phyloP scores from a whole-genome alignment of 2,888 invertebrate species.

The Orgyia antiqua region DNA sequence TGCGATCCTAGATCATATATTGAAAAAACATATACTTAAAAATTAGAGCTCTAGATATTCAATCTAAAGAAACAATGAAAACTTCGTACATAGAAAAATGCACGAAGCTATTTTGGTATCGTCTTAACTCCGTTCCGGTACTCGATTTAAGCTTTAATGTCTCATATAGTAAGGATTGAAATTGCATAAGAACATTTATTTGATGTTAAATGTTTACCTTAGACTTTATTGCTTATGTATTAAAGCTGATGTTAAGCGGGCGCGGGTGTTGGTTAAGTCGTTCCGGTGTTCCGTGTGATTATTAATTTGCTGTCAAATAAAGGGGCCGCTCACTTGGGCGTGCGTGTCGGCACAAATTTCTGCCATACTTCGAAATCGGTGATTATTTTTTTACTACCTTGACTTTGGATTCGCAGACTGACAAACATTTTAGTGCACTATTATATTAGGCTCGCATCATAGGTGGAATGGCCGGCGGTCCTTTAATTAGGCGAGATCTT shows the following conservation, averaged over 20 bases:
- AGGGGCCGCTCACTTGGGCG: constrained; percentile 77
- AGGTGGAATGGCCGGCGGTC: constrained; percentile 41
- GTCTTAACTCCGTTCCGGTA: constrained; percentile 67
- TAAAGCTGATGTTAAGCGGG: constrained; percentile 62
- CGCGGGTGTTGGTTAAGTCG: constrained; percentile 50
- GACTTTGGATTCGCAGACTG: constrained; percentile 69
- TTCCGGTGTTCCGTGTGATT: constrained; percentile 59
- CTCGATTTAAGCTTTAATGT: constrained; percentile 74
- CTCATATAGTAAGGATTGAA: constrained; percentile 67
- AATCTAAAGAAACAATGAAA: too few species aligned
- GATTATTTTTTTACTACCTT: constrained; percentile 71
- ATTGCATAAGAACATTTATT: constrained; percentile 58
- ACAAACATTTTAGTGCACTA: constrained; percentile 60
- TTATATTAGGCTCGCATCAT: constrained; percentile 48
- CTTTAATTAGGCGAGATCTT: constrained; percentile 47
- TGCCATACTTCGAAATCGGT: constrained; percentile 75
- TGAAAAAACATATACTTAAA: too few species aligned
- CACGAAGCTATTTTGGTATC: too few species aligned
- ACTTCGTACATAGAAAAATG: too few species aligned
- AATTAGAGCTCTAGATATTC: too few species aligned
- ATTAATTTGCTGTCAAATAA: constrained; percentile 79
- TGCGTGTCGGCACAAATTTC: constrained; percentile 77
- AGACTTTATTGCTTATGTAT: constrained; percentile 56
- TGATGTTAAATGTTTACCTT: constrained; percentile 51
- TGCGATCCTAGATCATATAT: too few species aligned